These are phyloP conservation scores for Hippopotamus amphibius DNA, from an alignment of 2,113 vertebrate genomes.

Conservation along the genomic window DNA sequence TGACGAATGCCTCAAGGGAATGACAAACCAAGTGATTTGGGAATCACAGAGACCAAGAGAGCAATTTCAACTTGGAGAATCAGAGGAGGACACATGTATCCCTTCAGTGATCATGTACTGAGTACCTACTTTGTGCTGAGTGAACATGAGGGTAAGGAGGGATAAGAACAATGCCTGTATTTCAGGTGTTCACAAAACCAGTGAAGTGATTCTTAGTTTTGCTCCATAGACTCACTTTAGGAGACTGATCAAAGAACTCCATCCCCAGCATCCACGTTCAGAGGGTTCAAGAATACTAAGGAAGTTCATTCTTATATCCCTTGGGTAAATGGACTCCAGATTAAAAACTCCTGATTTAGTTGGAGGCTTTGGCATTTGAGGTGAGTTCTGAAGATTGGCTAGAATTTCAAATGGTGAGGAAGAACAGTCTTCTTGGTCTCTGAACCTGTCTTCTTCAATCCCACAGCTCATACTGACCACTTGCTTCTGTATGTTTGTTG, in stretches of 20 bases:
- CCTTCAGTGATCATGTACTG: background rate
- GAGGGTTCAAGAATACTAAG: background rate
- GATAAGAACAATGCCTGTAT: background rate
- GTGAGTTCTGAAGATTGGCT: background rate
- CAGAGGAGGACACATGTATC: background rate
- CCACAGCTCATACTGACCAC: background rate
- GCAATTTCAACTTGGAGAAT: slow-evolving; percentile 31
- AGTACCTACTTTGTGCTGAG: background rate
- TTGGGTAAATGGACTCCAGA: background rate
- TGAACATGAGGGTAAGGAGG: background rate
- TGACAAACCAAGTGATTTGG: background rate
- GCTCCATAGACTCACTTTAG: background rate
- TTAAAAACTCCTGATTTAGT: background rate
- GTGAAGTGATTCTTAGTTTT: slow-evolving; percentile 14
- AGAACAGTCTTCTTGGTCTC: background rate
- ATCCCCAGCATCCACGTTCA: background rate
- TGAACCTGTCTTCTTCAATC: background rate
- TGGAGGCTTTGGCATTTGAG: background rate
- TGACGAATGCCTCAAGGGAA: background rate
- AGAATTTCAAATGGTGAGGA: background rate
- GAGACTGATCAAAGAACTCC: background rate
- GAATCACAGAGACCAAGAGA: background rate
- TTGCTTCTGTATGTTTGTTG: background rate
- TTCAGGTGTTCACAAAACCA: background rate
- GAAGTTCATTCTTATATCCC: background rate